Evolutionary conservation across 1,140 invertebrate genomes (phyloP), one percentile per base, ranked within the genome.

Genomic region (Calephelis virginiensis): DNA sequence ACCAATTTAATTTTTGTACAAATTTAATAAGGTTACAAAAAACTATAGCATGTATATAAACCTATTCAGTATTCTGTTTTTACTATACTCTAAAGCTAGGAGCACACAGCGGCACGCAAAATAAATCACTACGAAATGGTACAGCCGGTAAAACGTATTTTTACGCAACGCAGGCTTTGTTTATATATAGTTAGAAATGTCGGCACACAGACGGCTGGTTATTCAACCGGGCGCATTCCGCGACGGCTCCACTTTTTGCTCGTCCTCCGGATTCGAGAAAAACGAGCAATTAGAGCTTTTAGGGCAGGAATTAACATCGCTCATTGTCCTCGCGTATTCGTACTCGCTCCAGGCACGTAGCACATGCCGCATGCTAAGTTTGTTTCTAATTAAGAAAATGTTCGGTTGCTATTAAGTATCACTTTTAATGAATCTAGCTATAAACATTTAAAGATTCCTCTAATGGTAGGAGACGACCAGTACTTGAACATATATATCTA

Each of bases 141-240:
- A 78, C 85, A 78, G 68, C 78, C 76, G 78, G 78, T 76, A 83
- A 80, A 85, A 82, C 82, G 83, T 89, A 89, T 90, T 90, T 90
- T 90, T 89, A 90, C 88, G 88, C 83, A 89, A 89, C 73, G 69
- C 80, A 78, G 69, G 73, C 78, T 86, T 85, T 90, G 83, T 90
- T 85, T 89, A 83, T 86, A 82, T 86, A 83, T 86, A 82, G 80
- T 79, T 81, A 76, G 79, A 79, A 74, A 74, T 77, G 76, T 65
- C 76, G 71, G 80, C 77, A 74, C 77, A 83, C 79, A 85, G 81
- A 81, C 80, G 79, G 84, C 81, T 88, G 87, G 85, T 90, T 89
- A 84, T 89, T 89, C 88, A 90, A 89, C 88, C 83, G 83, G 78
- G 77, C 85, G 79, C 88, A 90, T 90, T 86, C 88, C 86, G 84